Evolutionary conservation across 2,113 vertebrate species (phyloP).

Genomic region (Agapornis roseicollis): DNA sequence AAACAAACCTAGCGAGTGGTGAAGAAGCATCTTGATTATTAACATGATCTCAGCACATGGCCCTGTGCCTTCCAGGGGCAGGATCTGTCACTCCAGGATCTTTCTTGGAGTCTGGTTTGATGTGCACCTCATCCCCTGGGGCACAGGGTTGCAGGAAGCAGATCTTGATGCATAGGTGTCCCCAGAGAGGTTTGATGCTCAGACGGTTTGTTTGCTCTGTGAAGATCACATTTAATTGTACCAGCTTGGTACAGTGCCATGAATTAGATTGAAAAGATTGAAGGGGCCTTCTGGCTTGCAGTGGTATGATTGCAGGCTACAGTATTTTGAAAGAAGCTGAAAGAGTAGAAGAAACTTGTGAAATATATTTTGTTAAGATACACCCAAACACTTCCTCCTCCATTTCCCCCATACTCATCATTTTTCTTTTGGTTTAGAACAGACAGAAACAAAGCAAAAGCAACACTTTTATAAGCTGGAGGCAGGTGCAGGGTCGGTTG

Average conservation of each 20-base stretch:
- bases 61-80: background rate
- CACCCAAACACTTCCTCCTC: constrained; percentile 46
- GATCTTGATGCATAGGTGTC: background rate
- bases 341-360: constrained; percentile 30
- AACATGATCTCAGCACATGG: background rate
- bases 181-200: background rate
- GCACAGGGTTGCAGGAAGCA: background rate
- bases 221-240: background rate
- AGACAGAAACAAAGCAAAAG: constrained; percentile 20
- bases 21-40: background rate
- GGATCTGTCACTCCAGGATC: background rate
- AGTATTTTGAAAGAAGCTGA: background rate
- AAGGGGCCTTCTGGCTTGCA: background rate
- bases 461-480: constrained; percentile 2
- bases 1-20: rapidly evolving
- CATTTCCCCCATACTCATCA: constrained; percentile 10
- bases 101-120: background rate
- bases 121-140: rapidly evolving
- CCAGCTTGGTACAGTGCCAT: background rate
- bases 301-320: background rate
- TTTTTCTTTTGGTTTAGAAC: constrained; percentile 23
- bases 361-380: constrained; percentile 27
- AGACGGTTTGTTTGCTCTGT: background rate
- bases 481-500: constrained; percentile 20
- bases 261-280: background rate